These are phyloP conservation scores for Leucoma salicis DNA, from an alignment of 2,888 invertebrate species.

Conservation along the genomic window DNA sequence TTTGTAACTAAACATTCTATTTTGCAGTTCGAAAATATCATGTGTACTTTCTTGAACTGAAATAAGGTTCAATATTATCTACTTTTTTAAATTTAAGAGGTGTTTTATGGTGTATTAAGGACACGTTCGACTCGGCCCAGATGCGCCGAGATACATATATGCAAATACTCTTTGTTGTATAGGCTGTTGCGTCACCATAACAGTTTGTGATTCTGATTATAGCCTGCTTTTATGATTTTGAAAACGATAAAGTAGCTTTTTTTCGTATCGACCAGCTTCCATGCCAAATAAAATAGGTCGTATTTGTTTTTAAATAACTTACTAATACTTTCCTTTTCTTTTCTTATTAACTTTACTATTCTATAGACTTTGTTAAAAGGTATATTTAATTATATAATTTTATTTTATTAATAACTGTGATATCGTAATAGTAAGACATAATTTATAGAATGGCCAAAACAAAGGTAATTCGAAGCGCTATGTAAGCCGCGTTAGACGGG, in stretches of 20 bases:
- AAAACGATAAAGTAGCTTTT: slow-evolving; percentile 25
- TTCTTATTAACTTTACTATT: no score
- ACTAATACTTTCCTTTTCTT: no score
- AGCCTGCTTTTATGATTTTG: slow-evolving; percentile 33
- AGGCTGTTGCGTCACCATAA: slow-evolving; percentile 59
- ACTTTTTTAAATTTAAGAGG: slow-evolving; percentile 4
- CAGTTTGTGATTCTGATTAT: slow-evolving; percentile 48
- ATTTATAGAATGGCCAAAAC: no score
- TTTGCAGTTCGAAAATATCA: slow-evolving; percentile 12
- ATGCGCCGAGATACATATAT: slow-evolving; percentile 68
- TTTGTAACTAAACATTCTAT: slow-evolving; percentile 25
- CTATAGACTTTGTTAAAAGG: no score
- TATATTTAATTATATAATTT: no score
- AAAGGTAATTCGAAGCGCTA: no score
- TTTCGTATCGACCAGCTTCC: slow-evolving; percentile 2
- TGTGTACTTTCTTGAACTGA: slow-evolving; percentile 7
- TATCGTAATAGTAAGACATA: no score
- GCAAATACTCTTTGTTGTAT: slow-evolving; percentile 77
- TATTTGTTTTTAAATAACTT: no score
- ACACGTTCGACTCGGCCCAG: slow-evolving; percentile 39
- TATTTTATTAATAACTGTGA: no score
- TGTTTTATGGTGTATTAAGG: slow-evolving; percentile 25
- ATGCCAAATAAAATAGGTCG: slow-evolving; percentile 4
- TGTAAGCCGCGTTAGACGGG: no score
- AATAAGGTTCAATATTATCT: slow-evolving; percentile 23